Evolutionary conservation across 2,113 vertebrate species (phyloP), one percentile per base, ranked within the genome.

Genomic region (Henicopernis longicauda): DNA sequence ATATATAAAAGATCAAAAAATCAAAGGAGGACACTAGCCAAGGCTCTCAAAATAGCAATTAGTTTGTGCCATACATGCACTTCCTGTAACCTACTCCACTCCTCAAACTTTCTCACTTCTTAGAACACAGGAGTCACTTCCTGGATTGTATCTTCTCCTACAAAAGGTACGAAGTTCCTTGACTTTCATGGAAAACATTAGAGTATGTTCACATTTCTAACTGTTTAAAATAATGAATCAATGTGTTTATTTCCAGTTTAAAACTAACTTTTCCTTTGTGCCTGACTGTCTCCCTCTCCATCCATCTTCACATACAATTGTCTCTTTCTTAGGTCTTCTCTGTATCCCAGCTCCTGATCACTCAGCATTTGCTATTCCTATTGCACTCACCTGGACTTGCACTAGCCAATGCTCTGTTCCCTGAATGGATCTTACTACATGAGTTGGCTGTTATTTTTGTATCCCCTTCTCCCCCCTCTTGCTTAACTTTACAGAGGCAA

Each of bases 161-260:
- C 20, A 81, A 59, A 52, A 54, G 4, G 5, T 23, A 32, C 7
- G 3, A 40, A 29, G 17, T 52, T 58, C 38, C n/a, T 65, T 5
- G 4, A 15, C 18, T 55, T 18, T 0, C 26, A 55, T 0, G 4
- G 31, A 59, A 50, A 93, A 63, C 34, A 65, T 2, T 3, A 67
- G 32, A 59, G 65, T 74, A 65, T 0, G 0, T 25, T 67, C 23
- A 8, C 44, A 82, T 44, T 89, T 76, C 50, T 61, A 61, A 86
- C 29, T 16, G 17, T 36, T 47, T 61, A 38, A 72, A 85, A 77
- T 10, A 3, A 85, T 31, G 29, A 62, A 93, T 71, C 7, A 16
- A 49, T 0, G 0, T 18, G 7, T 42, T 90, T 32, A 34, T 44
- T 85, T 88, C 23, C 55, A 23, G 6, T 49, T 90, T 87, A 47